These are phyloP conservation scores for Perccottus glenii DNA, from an alignment of 2,113 vertebrate genomes.

Conservation along the genomic window DNA sequence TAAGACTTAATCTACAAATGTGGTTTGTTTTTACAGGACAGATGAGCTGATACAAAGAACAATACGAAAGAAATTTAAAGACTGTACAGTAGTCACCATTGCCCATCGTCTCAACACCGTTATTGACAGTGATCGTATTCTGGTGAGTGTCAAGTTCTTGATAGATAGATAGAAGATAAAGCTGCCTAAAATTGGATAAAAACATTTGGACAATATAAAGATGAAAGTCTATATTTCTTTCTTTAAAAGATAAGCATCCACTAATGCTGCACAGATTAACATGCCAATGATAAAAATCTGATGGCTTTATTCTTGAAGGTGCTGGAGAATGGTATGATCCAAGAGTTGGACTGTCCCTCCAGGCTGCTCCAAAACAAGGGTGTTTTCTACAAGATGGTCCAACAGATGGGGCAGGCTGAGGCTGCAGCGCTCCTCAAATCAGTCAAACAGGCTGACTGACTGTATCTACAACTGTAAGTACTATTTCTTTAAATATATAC, in stretches of 20 bases:
- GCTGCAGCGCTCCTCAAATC: conserved; percentile 41
- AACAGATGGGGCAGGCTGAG: conserved; percentile 47
- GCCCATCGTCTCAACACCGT: conserved; percentile 81
- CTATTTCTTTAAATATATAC: neutral
- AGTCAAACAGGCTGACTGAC: conserved; percentile 24
- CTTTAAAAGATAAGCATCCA: neutral
- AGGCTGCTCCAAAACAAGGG: conserved; percentile 55
- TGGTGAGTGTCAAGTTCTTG: conserved; percentile 53
- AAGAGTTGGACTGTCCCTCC: conserved; percentile 49
- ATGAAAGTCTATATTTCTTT: too few species aligned
- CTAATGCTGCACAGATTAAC: neutral
- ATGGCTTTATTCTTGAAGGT: conserved; percentile 31
- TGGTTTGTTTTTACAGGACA: conserved; percentile 53
- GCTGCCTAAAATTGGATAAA: too few species aligned
- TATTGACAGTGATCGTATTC: conserved; percentile 75
- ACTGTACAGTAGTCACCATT: conserved; percentile 81
- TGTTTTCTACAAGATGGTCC: conserved; percentile 56
- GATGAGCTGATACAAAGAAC: conserved; percentile 78
- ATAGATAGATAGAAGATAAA: neutral
- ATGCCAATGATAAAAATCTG: neutral
- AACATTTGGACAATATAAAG: too few species aligned
- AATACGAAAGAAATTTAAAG: conserved; percentile 74
- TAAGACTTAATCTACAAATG: too few species aligned
- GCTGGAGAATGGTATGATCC: conserved; percentile 50
- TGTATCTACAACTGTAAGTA: neutral